Evolutionary conservation across 2,113 vertebrate genomes (phyloP), one percentile per base, ranked within the genome.

Genomic region (Lota lota): DNA sequence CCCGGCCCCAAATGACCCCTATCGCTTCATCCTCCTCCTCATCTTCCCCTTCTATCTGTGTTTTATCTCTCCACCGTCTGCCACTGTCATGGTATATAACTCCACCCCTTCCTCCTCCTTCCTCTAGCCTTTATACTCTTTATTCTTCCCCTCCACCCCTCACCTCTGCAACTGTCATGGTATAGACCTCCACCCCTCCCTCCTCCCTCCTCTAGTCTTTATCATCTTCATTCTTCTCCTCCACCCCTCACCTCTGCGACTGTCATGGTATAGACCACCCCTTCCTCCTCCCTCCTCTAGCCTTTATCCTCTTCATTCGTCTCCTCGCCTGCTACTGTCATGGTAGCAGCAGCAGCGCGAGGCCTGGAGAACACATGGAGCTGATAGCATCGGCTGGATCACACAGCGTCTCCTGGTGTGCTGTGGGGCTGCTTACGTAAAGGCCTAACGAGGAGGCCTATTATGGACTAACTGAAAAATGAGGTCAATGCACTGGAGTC

Each of bases 381-480:
- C 58, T 71, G 81, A 91, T 73, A 76, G 87, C 60, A 92, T 92
- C 90, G 61, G 61, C 73, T 33, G 28, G 69, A 70, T 72, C 73
- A 71, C 68, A 63, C 76, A 78, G 80, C 78, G 75, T 74, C 17
- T 63, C 51, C 69, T 66, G 77, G 60, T 74, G 71, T 75, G 70
- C 28, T 76, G 70, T 28, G 75, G 40, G 40, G 40, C 40, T 14
- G 75, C 84, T 90, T 84, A 88, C 83, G 79, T 87, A 83, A 89
- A 80, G 71, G 40, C 65, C 63, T n/a, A 89, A 87, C 40, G 40
- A 89, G 78, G 66, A 78, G 89, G 70, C 72, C 74, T 83, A 89
- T 89, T 92, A 47, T 75, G 83, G 79, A 80, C 76, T 80, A 88
- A 90, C 76, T 47, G 12, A 47, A 82, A 78, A 85, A 85, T 86